Evolutionary conservation across 2,888 invertebrate genomes (phyloP), one percentile per base, ranked within the genome.

Genomic region (Chloroclystis v-ata): DNA sequence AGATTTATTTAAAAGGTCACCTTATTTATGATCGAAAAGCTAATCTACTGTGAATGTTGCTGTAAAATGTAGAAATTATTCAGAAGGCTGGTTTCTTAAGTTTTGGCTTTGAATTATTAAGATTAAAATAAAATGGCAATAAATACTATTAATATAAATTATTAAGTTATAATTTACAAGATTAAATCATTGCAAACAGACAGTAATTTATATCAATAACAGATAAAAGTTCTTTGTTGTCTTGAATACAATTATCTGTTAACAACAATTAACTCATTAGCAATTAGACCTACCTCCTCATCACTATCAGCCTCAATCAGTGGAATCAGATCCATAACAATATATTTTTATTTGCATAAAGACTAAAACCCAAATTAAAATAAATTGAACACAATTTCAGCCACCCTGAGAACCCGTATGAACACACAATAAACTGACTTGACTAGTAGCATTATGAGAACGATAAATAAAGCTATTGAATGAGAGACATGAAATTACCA

Each of bases 401-500:
- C 54, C 59, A 48, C 57, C 55, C 56, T 60, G 55, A 50, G 37
- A 39, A 45, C 60, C 57, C 43, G 58, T 58, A 65, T 61, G 59
- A 60, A 61, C 59, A 58, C 51, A 50, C 60, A 43, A 42, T 42
- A 38, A 45, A 54, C n/a, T n/a, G n/a, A n/a, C n/a, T n/a, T n/a
- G n/a, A n/a, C n/a, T n/a, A n/a, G n/a, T n/a, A n/a, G n/a, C n/a
- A n/a, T n/a, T n/a, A n/a, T n/a, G n/a, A n/a, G n/a, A n/a, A 61
- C 57, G 56, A 57, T 64, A 20, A 35, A 60, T 61, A 63, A 63
- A 45, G 29, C 29, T 62, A 66, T 62, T 61, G 69, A 70, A 58
- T 59, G 63, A 67, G 58, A 76, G 69, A 72, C 75, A 66, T 65
- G 64, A 69, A 64, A 72, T 65, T 64, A 69, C 67, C 63, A 84